phyloP scores from a whole-genome alignment of 1,140 invertebrate genomes.

The Drosophila kohkoa region DNA sequence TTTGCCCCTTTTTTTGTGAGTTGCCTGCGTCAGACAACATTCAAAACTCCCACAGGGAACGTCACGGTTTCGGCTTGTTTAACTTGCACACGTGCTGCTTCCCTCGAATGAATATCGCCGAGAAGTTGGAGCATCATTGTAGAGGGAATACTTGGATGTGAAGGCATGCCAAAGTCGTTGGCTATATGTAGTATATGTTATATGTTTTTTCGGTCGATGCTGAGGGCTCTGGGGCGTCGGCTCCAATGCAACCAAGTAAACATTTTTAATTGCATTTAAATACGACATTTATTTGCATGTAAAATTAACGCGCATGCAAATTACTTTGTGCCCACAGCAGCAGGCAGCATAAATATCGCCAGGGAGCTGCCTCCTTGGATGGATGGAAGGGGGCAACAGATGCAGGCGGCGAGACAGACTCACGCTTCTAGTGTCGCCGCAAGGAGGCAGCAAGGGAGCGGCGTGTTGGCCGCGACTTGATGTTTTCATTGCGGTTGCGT shows the following conservation, averaged over 20 bases:
- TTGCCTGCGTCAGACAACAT: not conserved
- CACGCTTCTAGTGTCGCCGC: slow-evolving; percentile 11
- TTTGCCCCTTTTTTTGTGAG: not conserved
- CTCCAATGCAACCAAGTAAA: slow-evolving; percentile 75
- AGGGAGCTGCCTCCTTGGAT: slow-evolving; percentile 1
- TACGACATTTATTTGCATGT: slow-evolving; percentile 84
- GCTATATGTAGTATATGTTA: not conserved
- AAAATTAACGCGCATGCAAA: slow-evolving; percentile 83
- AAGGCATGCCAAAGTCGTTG: slow-evolving; percentile 50
- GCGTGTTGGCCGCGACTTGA: slow-evolving; percentile 15
- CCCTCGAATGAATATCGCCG: not conserved
- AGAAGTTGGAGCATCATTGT: not conserved
- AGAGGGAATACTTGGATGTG: slow-evolving; percentile 28
- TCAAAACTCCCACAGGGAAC: slow-evolving; percentile 4
- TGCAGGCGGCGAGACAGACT: slow-evolving; percentile 32
- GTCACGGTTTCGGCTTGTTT: slow-evolving; percentile 22
- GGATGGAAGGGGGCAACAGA: slow-evolving; percentile 8
- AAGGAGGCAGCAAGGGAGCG: not conserved
- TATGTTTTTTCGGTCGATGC: slow-evolving; percentile 36
- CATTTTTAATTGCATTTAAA: slow-evolving; percentile 85
- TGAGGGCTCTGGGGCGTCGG: not conserved
- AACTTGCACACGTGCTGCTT: slow-evolving; percentile 43
- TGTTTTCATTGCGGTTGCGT: slow-evolving; percentile 72
- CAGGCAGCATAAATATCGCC: slow-evolving; percentile 52
- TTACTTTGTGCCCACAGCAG: slow-evolving; percentile 62